Evolutionary conservation across 2,113 vertebrate species (phyloP), one percentile per base, ranked within the genome.

Genomic region (Zapus hudsonius): DNA sequence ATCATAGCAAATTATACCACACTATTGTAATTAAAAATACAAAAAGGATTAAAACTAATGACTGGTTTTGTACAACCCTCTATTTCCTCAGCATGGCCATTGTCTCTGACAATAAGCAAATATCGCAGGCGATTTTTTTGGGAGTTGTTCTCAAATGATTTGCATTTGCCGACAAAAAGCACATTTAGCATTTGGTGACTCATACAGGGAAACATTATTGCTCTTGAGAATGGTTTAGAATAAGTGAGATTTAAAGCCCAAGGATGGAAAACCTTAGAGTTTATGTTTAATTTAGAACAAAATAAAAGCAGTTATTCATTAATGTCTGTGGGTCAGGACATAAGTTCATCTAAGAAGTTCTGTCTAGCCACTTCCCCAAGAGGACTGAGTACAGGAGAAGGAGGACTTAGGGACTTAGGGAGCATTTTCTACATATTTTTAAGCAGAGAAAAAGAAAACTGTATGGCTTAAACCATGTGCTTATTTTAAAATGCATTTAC

Each of bases 161-260:
- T 74, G 90, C 75, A 78, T 91, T 95, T 95, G 88, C 93, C 88
- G 88, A 93, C 90, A 52, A 95, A 90, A 84, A 82, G 88, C 86
- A 61, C 92, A 93, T 87, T 96, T 88, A 90, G 83, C 89, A 92
- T 84, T 87, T 94, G 92, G 84, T 92, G 96, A 95, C 89, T 95
- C 82, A 91, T 84, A 29, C 22, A 55, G 38, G 52, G 91, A 95
- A 87, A 94, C 90, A 84, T 20, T 81, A 75, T 63, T 80, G 84
- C 84, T 91, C 91, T 90, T 79, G 83, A 92, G 84, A 92, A 95
- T 82, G 90, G 92, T 72, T 91, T 88, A 76, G 83, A 96, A 87
- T 15, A 93, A 96, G 27, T 55, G 81, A 69, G 95, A 79, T 55
- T 96, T 93, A 84, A 79, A 95, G 84, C 74, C 66, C 59, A 93